A percentile compares a stretch with the other conserved stretches of the same genome.
Evolutionary conservation across 1,140 invertebrate genomes (phyloP).

Genomic region (Aradophagus sp.): DNA sequence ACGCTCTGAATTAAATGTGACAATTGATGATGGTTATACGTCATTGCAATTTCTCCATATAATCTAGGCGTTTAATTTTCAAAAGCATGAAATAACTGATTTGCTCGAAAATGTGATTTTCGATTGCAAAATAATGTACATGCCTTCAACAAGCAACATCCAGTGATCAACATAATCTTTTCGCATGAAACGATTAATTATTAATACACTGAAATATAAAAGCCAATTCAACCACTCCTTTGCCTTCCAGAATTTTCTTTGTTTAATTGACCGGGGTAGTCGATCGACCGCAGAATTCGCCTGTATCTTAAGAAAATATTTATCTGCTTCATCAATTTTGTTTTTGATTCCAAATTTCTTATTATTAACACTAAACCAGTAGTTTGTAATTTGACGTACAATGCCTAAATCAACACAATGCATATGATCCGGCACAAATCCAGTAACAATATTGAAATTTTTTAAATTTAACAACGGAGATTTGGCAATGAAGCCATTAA

Average conservation of each 20-base stretch:
- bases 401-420: constrained; percentile 17
- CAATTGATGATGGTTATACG: constrained; percentile 33
- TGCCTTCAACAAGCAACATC: constrained; percentile 3
- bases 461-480: constrained; percentile 9
- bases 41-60: constrained; percentile 19
- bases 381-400: constrained; percentile 15
- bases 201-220: constrained; percentile 21
- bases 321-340: constrained; percentile 6
- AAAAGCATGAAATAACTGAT: background rate
- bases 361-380: constrained; percentile 18
- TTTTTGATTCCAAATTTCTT: background rate
- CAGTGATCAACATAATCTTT: constrained; percentile 2
- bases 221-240: constrained; percentile 24
- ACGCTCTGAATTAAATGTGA: constrained; percentile 24
- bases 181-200: constrained; percentile 3
- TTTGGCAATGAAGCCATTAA: constrained; percentile 4
- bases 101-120: constrained; percentile 2
- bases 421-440: constrained; percentile 27
- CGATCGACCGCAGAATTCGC: constrained; percentile 15
- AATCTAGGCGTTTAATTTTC: background rate
- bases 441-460: constrained; percentile 5
- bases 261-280: constrained; percentile 12
- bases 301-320: too few species aligned
- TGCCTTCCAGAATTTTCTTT: constrained; percentile 23
- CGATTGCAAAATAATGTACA: constrained; percentile 5